Percentiles rank a stretch among this genome's conserved stretches.
phyloP scores from a whole-genome alignment of 2,888 invertebrate species.

The Calliscelio sp. region DNA sequence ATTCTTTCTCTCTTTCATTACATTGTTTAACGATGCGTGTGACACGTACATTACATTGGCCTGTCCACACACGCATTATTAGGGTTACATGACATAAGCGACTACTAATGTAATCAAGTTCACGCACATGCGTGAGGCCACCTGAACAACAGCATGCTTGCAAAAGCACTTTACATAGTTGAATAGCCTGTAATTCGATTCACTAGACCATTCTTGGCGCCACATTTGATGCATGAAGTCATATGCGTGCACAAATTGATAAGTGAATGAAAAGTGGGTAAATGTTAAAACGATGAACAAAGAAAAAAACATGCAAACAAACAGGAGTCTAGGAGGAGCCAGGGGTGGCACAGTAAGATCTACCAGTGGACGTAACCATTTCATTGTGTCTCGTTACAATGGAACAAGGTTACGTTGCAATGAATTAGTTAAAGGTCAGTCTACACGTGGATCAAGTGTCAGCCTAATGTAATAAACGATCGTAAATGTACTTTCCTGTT shows the following conservation, averaged over 20 bases:
- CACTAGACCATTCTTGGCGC: neutral
- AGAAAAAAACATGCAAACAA: slow-evolving; percentile 84
- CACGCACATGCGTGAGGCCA: slow-evolving; percentile 35
- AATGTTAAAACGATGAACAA: slow-evolving; percentile 82
- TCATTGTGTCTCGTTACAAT: slow-evolving; percentile 55
- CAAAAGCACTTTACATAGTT: slow-evolving; percentile 12
- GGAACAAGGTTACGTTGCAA: slow-evolving; percentile 38
- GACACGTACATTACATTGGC: slow-evolving; percentile 82
- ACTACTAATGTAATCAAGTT: slow-evolving; percentile 43
- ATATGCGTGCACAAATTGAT: slow-evolving; percentile 21
- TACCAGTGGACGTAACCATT: slow-evolving; percentile 41
- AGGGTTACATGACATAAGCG: slow-evolving; percentile 81
- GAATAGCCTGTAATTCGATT: slow-evolving; percentile 15
- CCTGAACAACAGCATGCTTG: neutral
- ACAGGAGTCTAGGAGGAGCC: slow-evolving; percentile 82
- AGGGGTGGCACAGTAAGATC: slow-evolving; percentile 72
- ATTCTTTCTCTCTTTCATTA: no score
- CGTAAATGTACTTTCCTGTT: slow-evolving; percentile 23
- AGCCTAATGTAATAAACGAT: slow-evolving; percentile 3
- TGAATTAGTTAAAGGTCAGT: slow-evolving; percentile 40
- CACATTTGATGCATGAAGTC: neutral
- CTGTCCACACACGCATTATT: slow-evolving; percentile 83
- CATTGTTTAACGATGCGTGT: slow-evolving; percentile 73
- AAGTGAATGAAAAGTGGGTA: slow-evolving; percentile 35
- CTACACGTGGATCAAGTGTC: slow-evolving; percentile 24